Base-by-base conservation (phyloP, 2,113 vertebrate genomes). In the Cranoglanis bouderius region DNA sequence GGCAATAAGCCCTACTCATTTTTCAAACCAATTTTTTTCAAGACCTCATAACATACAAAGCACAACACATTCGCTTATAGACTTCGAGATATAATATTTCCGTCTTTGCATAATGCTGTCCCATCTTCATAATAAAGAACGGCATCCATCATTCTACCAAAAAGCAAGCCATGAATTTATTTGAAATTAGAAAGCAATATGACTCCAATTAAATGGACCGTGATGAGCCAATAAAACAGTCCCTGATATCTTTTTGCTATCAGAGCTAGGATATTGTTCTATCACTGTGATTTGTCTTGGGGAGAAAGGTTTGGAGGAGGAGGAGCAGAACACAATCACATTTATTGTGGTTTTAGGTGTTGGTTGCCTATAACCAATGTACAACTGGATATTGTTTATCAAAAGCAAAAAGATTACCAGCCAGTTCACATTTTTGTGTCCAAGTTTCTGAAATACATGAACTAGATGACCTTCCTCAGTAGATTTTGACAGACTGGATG, bases 171-270 rank as follows among this genome's bases (percentile, higher is more conserved):
- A 89, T 82, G 87, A 91, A 93, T 94, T 93, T 94, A 93, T 93
- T 88, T 88, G 88, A 90, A 92, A 94, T 94, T 93, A 92, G 92
- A 94, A 93, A 93, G 93, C 93, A 94, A 94, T 94, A 94, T 91
- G 91, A 91, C 91, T 77, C 89, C 93, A 93, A 93, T 93, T 90
- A 90, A 91, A 88, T 91, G 61, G 74, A 75, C 84, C 24, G 59
- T 87, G 86, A 93, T 89, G 91, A 92, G 88, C 90, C 92, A 91
- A 92, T 93, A 94, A 92, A 92, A 90, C 88, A 85, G 26, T 46
- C 35, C 80, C 88, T 53, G 78, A 55, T 81, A 81, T 35, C 0
- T 19, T 32, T 53, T 81, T 19, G n/a, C 49, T 81, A 53, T 67
- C 59, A 32, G 16, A 85, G 26, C 26, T 67, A 4, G 6, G 3